Conservation (phyloP, 1,140 invertebrate species). For the Drosophila burlai region DNA sequence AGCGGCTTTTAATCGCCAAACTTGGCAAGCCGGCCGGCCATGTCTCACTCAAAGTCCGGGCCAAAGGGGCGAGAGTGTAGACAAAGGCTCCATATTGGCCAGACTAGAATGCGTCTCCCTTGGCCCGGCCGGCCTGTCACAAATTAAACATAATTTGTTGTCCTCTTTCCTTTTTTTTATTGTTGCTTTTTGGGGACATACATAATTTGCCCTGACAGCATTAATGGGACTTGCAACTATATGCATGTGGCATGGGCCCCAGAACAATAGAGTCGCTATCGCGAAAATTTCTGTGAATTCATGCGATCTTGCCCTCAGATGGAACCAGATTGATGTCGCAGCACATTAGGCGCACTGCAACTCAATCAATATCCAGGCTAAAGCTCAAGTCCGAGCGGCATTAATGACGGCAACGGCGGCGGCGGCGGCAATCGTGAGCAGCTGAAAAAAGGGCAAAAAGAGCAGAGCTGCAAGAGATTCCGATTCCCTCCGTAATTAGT, state of each 20-base stretch:
- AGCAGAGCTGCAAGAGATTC: slow-evolving; percentile 33
- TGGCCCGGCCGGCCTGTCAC: slow-evolving; percentile 12
- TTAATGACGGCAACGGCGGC: slow-evolving; percentile 58
- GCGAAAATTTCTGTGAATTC: slow-evolving; percentile 69
- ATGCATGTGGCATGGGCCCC: not conserved
- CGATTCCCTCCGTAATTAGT: slow-evolving; percentile 70
- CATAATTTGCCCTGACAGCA: slow-evolving; percentile 50
- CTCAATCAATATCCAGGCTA: slow-evolving; percentile 75
- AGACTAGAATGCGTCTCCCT: slow-evolving; percentile 41
- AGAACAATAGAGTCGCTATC: slow-evolving; percentile 47
- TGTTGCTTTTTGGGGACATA: slow-evolving; percentile 13
- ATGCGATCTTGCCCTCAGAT: slow-evolving; percentile 9
- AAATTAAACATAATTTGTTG: slow-evolving; percentile 44
- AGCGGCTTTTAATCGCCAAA: slow-evolving; percentile 84
- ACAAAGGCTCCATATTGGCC: slow-evolving; percentile 46
- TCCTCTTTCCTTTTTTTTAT: slow-evolving; percentile 3
- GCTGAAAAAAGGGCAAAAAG: slow-evolving; percentile 16
- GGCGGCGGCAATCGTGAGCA: slow-evolving; percentile 50
- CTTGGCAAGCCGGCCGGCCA: slow-evolving; percentile 66
- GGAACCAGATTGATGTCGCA: slow-evolving; percentile 75
- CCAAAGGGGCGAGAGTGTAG: slow-evolving; percentile 12
- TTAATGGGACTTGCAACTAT: slow-evolving; percentile 52
- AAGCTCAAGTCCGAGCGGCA: slow-evolving; percentile 60
- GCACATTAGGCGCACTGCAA: slow-evolving; percentile 81
- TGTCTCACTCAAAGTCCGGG: slow-evolving; percentile 28